These are phyloP conservation scores for Lithophane leautieri DNA, from an alignment of 2,888 invertebrate species.

Conservation along the genomic window DNA sequence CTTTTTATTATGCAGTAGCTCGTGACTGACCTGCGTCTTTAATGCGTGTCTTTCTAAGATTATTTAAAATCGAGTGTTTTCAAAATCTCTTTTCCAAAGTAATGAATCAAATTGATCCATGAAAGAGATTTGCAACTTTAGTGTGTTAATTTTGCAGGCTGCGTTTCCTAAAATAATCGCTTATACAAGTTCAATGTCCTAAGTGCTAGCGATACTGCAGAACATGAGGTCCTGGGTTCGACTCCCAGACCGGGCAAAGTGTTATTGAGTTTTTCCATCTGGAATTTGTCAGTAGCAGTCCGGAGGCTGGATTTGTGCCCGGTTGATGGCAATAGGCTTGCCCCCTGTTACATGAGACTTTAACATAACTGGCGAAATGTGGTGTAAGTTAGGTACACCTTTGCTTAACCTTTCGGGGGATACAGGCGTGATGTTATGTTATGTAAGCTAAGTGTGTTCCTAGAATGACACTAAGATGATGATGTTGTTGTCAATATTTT, in stretches of 20 bases:
- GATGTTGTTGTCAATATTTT: too few relatives aligned
- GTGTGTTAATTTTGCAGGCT: background rate
- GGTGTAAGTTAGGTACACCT: background rate
- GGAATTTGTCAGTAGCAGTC: background rate
- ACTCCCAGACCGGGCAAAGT: background rate
- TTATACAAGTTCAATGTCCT: background rate
- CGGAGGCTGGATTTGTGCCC: too few relatives aligned
- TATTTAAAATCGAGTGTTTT: background rate
- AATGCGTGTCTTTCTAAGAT: background rate
- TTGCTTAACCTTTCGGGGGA: too few relatives aligned
- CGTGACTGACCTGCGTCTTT: background rate
- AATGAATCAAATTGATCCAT: background rate
- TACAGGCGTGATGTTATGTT: background rate
- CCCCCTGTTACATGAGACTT: background rate
- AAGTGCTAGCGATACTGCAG: background rate
- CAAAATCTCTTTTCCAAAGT: background rate
- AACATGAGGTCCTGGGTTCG: background rate
- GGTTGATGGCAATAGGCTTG: too few relatives aligned
- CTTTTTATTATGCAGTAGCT: conserved; percentile 1
- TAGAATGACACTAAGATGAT: background rate
- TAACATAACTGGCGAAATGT: background rate
- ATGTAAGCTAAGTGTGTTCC: background rate
- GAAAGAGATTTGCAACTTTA: background rate
- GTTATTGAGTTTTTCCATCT: background rate
- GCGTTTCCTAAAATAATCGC: background rate